A percentile compares a stretch with the other conserved stretches of the same genome.
Conservation (phyloP, 2,113 vertebrate genomes). For the Aspidoscelis tigris region DNA sequence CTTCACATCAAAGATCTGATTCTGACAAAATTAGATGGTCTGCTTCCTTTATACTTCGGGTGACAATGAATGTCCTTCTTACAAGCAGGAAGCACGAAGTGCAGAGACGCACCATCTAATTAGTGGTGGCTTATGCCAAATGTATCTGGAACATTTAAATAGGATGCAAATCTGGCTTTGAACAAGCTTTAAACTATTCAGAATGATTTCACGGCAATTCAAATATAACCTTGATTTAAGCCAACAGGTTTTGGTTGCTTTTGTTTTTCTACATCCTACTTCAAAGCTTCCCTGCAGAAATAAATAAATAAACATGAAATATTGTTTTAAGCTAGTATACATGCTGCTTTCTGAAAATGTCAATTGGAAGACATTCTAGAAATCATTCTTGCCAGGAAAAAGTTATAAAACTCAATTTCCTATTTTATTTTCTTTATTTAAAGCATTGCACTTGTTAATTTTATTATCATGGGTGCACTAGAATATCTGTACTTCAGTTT, state of each 20-base stretch:
- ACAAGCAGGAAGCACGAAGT: background rate
- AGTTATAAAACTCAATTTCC: constrained; percentile 44
- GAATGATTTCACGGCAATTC: background rate
- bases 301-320: background rate
- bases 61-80: background rate
- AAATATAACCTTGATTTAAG: background rate
- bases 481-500: background rate
- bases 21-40: background rate
- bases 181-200: background rate
- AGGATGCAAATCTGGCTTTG: background rate
- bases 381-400: constrained; percentile 29
- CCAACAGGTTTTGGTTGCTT: background rate
- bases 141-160: background rate
- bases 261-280: background rate
- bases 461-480: constrained; percentile 20
- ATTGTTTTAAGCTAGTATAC: constrained; percentile 24
- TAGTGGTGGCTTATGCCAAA: background rate
- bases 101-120: background rate
- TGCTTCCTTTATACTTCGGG: background rate
- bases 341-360: constrained; percentile 17
- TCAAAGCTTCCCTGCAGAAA: background rate
- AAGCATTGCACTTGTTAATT: constrained; percentile 33
- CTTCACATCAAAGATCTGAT: background rate
- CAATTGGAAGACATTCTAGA: constrained; percentile 46
- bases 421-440: constrained; percentile 21